These are phyloP conservation scores for Bedellia somnulentella DNA, from an alignment of 2,888 invertebrate genomes.

Conservation along the genomic window DNA sequence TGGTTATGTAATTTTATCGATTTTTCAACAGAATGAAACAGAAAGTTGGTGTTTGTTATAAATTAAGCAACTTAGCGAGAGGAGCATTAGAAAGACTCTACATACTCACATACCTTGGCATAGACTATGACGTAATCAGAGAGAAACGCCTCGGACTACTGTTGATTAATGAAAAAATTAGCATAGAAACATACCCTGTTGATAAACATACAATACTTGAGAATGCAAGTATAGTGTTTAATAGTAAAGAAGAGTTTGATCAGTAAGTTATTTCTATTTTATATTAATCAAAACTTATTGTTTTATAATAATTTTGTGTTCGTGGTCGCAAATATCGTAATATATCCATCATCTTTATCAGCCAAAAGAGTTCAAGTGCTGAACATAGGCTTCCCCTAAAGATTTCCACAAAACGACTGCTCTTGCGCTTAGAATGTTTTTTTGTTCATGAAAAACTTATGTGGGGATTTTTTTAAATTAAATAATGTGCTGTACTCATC, in stretches of 20 bases:
- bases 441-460: too few relatives aligned
- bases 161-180: constrained; percentile 29
- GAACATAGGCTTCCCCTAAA: neutral
- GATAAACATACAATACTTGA: constrained; percentile 26
- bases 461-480: constrained; percentile 1
- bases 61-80: constrained; percentile 25
- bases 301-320: too few relatives aligned
- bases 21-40: constrained; percentile 23
- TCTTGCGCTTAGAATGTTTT: constrained; percentile 1
- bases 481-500: too few relatives aligned
- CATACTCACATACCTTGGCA: constrained; percentile 43
- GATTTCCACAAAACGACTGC: neutral
- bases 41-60: constrained; percentile 33
- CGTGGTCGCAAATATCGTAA: too few relatives aligned
- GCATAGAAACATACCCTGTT: constrained; percentile 34
- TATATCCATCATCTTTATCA: too few relatives aligned
- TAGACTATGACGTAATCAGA: constrained; percentile 29
- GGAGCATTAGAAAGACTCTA: constrained; percentile 31
- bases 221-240: constrained; percentile 37
- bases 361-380: too few relatives aligned
- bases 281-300: neutral
- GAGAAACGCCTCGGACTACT: constrained; percentile 36
- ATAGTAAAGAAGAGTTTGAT: constrained; percentile 29
- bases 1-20: constrained; percentile 7
- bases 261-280: constrained; percentile 18